phyloP scores from a whole-genome alignment of 2,888 invertebrate genomes.

The Lasius platythorax region DNA sequence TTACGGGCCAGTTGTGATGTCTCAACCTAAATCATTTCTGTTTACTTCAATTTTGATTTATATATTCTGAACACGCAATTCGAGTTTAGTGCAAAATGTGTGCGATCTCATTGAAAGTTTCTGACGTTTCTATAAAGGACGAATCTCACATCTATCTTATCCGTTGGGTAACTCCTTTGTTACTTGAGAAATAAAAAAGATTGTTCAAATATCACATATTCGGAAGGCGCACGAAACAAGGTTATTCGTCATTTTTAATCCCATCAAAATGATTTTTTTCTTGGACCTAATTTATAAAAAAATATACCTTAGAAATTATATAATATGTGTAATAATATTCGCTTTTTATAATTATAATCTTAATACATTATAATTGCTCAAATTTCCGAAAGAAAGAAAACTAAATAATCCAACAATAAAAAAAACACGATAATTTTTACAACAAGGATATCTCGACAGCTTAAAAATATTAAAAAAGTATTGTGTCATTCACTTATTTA shows the following conservation, averaged over 20 bases:
- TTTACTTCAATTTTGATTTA: conserved; percentile 16
- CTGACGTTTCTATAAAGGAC: not conserved
- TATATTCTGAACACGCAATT: conserved; percentile 1
- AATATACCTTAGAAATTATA: not conserved
- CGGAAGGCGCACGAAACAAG: not conserved
- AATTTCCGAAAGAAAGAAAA: not conserved
- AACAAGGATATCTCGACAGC: not conserved
- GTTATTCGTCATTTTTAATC: not conserved
- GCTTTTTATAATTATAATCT: not conserved
- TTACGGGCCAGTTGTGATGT: conserved; percentile 8
- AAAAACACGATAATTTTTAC: not conserved
- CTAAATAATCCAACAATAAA: not conserved
- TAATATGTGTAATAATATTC: not conserved
- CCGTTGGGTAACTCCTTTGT: not conserved
- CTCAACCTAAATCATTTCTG: not conserved
- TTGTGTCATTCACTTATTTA: not conserved
- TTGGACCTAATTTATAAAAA: not conserved
- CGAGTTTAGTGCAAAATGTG: not conserved
- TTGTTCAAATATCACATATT: not conserved
- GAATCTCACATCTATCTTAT: not conserved
- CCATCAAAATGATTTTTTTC: not conserved
- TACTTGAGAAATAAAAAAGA: conserved; percentile 2
- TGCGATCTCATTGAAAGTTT: conserved; percentile 19
- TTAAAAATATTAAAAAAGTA: conserved; percentile 1
- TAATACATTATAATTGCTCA: not conserved